Conservation (phyloP, 2,113 vertebrate genomes). For the Seriola rivoliana region DNA sequence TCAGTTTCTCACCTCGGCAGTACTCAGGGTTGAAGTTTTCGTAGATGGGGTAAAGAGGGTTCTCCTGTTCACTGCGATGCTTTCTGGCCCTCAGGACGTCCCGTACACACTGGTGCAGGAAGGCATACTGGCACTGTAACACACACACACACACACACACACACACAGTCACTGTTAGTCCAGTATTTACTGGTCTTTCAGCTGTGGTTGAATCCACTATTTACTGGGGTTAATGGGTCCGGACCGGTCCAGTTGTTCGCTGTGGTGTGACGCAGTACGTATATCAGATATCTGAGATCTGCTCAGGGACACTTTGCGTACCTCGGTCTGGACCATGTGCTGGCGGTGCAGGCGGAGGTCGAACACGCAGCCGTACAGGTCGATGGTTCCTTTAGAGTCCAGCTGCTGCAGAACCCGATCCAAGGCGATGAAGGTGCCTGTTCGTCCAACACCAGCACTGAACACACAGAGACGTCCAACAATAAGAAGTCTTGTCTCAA, state of each 20-base stretch:
- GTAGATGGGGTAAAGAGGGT: conserved; percentile 95
- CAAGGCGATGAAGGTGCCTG: conserved; percentile 95
- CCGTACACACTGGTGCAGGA: conserved; percentile 94
- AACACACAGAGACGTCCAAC: background rate
- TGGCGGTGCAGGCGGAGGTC: conserved; percentile 94
- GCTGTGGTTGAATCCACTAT: no score
- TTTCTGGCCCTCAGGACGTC: conserved; percentile 95
- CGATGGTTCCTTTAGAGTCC: conserved; percentile 90
- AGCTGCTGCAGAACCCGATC: conserved; percentile 94
- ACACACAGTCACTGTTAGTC: background rate
- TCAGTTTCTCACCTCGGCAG: conserved; percentile 85
- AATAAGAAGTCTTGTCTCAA: no score
- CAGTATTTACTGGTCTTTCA: no score
- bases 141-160: background rate
- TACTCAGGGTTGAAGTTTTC: conserved; percentile 98
- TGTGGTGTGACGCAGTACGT: no score
- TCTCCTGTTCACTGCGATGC: conserved; percentile 92
- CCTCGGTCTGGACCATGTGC: conserved; percentile 99
- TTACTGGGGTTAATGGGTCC: no score
- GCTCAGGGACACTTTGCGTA: background rate
- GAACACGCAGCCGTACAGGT: conserved; percentile 93
- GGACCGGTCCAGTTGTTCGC: no score
- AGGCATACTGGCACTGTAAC: conserved; percentile 88
- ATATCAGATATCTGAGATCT: background rate
- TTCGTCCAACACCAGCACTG: conserved; percentile 95